Evolutionary conservation across 2,797 vertebrate species (phyloP).

Genomic region (Gallirallus australis): DNA sequence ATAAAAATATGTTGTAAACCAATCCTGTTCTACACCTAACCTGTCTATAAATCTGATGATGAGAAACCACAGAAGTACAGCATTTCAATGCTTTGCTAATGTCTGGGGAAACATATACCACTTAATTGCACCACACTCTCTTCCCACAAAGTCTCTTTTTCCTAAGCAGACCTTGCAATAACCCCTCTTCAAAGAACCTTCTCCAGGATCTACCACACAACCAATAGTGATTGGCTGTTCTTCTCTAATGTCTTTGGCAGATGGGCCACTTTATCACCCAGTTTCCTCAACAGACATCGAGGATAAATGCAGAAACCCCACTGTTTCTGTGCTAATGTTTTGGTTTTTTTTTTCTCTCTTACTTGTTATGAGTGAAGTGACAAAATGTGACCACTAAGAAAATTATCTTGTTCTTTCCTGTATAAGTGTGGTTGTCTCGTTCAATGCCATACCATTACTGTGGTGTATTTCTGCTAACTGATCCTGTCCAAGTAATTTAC

Average conservation of each 20-base stretch:
- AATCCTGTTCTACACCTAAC: neutral
- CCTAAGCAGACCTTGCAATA: neutral
- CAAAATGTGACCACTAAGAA: neutral
- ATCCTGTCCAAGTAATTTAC: neutral
- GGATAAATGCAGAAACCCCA: neutral
- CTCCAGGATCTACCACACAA: neutral
- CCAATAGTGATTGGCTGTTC: neutral
- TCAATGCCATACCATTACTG: neutral
- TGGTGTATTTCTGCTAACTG: neutral
- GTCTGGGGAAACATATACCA: neutral
- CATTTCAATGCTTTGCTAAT: neutral
- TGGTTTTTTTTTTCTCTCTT: neutral
- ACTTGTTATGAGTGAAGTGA: neutral
- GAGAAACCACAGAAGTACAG: neutral
- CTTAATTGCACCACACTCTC: neutral
- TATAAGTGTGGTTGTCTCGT: neutral
- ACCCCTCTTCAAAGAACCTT: neutral
- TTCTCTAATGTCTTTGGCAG: neutral
- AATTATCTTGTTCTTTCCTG: neutral
- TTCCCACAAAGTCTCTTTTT: neutral
- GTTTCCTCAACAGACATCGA: neutral
- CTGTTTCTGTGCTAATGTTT: neutral
- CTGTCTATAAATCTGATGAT: neutral
- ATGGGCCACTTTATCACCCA: neutral
- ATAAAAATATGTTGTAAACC: neutral